Evolutionary conservation across 2,888 invertebrate genomes (phyloP), one percentile per base, ranked within the genome.

Genomic region (Biston betularia): DNA sequence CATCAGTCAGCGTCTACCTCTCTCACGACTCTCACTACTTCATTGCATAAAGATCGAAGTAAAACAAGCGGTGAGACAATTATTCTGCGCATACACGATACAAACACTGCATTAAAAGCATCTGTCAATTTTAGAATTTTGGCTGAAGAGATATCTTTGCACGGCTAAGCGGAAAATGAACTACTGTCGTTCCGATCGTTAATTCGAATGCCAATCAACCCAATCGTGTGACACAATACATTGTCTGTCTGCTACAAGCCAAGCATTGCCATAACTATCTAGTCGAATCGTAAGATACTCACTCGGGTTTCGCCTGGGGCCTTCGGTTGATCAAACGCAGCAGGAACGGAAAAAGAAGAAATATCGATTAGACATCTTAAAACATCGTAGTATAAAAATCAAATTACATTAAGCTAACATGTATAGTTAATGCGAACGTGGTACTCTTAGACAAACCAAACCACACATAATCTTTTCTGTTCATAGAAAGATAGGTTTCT

Each of bases 221-320:
- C 79, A 81, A 83, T 76, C 72, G 78, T 79, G 78, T 84, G 80
- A 81, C 79, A 83, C 83, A 79, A 77, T 75, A 79, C 79, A 78
- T 71, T 79, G 77, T 80, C 76, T 80, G 79, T 80, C 81, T 80
- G 84, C 87, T 86, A 82, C 75, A 92, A 92, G 92, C 92, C 75
- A 92, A 91, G 92, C 92, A 74, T 68, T 75, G 70, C 76, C 77
- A 77, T 73, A 73, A 78, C 63, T 63, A 42, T 12, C 73, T 73
- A 57, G 70, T 63, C 70, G 79, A 72, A 69, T 68, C 54, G 72
- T 75, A 73, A 69, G 78, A 72, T 88, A 95, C 95, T 95, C 95
- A 95, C 95, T 95, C 95, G 93, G 90, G 95, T 94, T 95, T 95
- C 90, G 94, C 95, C 92, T 95, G 95, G 90, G 95, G 95, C 90